Evolutionary conservation across 2,113 vertebrate species (phyloP).

Genomic region (Montifringilla adamsi): DNA sequence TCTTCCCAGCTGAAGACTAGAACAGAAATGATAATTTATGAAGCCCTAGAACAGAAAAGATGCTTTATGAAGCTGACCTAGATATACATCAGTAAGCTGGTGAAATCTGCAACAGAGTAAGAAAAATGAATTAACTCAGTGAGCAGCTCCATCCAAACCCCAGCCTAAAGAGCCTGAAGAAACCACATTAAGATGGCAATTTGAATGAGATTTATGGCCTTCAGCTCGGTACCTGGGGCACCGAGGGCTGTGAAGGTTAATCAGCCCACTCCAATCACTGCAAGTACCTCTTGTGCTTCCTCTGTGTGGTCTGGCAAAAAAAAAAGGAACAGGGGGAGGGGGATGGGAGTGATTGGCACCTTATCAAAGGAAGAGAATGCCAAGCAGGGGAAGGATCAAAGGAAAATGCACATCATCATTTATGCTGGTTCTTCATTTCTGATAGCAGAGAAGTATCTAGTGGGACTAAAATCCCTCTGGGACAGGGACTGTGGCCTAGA

Average conservation of each 20-base stretch:
- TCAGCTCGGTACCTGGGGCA: background rate
- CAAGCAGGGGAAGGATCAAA: background rate
- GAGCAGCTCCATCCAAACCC: background rate
- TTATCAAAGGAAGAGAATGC: background rate
- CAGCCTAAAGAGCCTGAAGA: background rate
- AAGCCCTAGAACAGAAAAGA: background rate
- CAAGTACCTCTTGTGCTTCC: background rate
- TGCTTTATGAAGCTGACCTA: slow-evolving; percentile 6
- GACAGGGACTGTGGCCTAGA: background rate
- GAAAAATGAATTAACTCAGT: background rate
- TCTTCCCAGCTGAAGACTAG: background rate
- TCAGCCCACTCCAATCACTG: background rate
- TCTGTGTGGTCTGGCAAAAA: background rate
- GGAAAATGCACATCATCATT: background rate
- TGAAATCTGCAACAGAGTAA: background rate
- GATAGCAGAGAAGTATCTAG: background rate
- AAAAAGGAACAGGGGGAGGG: background rate
- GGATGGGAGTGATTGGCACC: background rate
- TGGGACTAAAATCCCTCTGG: background rate
- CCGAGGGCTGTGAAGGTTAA: background rate
- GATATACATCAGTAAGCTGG: background rate
- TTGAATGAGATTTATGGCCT: background rate
- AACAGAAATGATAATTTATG: background rate
- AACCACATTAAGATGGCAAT: background rate
- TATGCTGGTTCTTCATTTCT: background rate